phyloP scores from a whole-genome alignment of 1,140 invertebrate species.

The Hydropsyche tenuis region DNA sequence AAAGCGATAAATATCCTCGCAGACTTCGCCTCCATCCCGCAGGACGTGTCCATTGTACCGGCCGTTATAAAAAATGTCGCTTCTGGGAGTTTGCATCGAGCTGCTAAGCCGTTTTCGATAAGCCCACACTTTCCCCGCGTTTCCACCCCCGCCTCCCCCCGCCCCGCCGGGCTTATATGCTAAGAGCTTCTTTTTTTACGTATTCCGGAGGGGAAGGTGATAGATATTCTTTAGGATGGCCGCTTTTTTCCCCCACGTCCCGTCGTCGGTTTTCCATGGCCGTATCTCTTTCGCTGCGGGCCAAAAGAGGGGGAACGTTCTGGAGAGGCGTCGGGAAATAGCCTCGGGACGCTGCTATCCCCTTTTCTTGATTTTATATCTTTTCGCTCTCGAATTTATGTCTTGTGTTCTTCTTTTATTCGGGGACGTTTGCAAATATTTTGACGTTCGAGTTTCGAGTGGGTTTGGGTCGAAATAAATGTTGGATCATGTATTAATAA shows the following conservation, averaged over 20 bases:
- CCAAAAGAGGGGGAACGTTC: background rate
- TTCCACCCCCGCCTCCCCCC: background rate
- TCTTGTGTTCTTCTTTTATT: background rate
- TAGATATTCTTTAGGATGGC: slow-evolving; percentile 49
- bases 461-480: too few relatives aligned
- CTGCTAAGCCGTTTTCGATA: slow-evolving; percentile 50
- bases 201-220: slow-evolving; percentile 49
- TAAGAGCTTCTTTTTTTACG: slow-evolving; percentile 47
- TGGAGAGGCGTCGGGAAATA: background rate
- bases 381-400: background rate
- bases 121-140: slow-evolving; percentile 34
- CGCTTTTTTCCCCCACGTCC: slow-evolving; percentile 37
- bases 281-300: too few relatives aligned
- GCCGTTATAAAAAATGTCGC: slow-evolving; percentile 49
- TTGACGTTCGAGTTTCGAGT: too few relatives aligned
- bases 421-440: too few relatives aligned
- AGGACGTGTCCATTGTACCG: slow-evolving; percentile 47
- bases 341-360: background rate
- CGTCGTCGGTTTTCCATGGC: background rate
- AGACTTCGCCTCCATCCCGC: slow-evolving; percentile 44
- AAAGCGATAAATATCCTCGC: slow-evolving; percentile 40
- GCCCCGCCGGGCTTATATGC: slow-evolving; percentile 15
- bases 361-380: slow-evolving; percentile 1
- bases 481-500: too few relatives aligned
- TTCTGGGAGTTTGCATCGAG: slow-evolving; percentile 50